Evolutionary conservation across 2,797 vertebrate genomes (phyloP).

Genomic region (Spizella passerina): DNA sequence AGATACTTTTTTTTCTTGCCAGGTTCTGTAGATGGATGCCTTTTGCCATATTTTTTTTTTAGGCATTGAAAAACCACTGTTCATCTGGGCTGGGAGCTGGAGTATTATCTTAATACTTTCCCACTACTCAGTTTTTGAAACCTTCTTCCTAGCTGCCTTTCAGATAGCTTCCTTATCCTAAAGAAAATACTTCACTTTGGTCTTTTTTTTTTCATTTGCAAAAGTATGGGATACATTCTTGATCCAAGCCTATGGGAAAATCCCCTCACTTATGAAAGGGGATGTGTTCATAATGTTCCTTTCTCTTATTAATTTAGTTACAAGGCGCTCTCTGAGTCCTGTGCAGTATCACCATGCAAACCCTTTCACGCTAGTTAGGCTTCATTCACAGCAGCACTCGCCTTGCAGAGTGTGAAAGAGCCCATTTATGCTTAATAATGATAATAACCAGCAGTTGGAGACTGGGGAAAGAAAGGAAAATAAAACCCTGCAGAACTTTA

Average conservation of each 20-base stretch:
- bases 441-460: slow-evolving; percentile 60
- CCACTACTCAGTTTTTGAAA: not conserved
- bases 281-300: not conserved
- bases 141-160: not conserved
- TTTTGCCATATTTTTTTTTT: not conserved
- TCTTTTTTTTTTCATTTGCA: not conserved
- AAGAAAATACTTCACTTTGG: not conserved
- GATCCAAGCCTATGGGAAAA: not conserved
- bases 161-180: not conserved
- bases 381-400: not conserved
- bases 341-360: not conserved
- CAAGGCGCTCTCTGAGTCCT: not conserved
- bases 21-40: not conserved
- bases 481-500: slow-evolving; percentile 56
- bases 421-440: slow-evolving; percentile 51
- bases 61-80: not conserved
- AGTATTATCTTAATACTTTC: not conserved
- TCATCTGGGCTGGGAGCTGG: not conserved
- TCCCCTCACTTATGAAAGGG: not conserved
- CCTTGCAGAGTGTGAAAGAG: slow-evolving; percentile 27
- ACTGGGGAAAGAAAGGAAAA: slow-evolving; percentile 50
- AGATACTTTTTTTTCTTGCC: not conserved
- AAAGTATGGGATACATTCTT: not conserved
- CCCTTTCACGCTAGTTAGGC: not conserved
- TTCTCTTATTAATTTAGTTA: slow-evolving; percentile 26